These are phyloP conservation scores for Plectrocnemia conspersa DNA, from an alignment of 1,140 invertebrate genomes.

Conservation along the genomic window DNA sequence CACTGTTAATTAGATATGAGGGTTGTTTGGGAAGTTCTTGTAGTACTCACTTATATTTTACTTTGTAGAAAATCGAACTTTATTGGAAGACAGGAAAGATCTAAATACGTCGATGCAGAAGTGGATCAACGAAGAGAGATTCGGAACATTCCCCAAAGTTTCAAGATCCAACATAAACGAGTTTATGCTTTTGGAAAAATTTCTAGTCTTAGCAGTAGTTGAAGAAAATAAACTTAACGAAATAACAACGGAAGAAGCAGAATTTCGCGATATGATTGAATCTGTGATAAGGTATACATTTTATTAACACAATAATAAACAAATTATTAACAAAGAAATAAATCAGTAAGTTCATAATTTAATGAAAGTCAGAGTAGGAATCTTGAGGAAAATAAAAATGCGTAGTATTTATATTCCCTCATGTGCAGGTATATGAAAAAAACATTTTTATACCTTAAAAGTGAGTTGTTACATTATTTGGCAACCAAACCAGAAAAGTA, in stretches of 20 bases:
- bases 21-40: neutral
- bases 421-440: no score
- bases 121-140: slow-evolving; percentile 89
- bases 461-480: no score
- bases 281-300: slow-evolving; percentile 59
- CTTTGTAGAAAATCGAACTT: slow-evolving; percentile 45
- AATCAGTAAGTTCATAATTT: no score
- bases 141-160: slow-evolving; percentile 84
- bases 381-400: no score
- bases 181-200: slow-evolving; percentile 78
- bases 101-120: slow-evolving; percentile 67
- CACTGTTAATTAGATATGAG: slow-evolving; percentile 16
- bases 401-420: no score
- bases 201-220: slow-evolving; percentile 78
- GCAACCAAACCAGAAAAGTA: no score
- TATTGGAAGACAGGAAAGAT: slow-evolving; percentile 49
- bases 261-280: slow-evolving; percentile 82
- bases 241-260: slow-evolving; percentile 72
- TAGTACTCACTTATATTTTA: slow-evolving; percentile 32
- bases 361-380: no score
- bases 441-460: no score
- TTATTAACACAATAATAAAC: neutral
- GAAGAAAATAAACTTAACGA: slow-evolving; percentile 83
- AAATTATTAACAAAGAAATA: no score
- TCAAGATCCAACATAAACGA: slow-evolving; percentile 79